These are phyloP conservation scores for Tangara arthus DNA, from an alignment of 2,797 vertebrate species.

Conservation along the genomic window DNA sequence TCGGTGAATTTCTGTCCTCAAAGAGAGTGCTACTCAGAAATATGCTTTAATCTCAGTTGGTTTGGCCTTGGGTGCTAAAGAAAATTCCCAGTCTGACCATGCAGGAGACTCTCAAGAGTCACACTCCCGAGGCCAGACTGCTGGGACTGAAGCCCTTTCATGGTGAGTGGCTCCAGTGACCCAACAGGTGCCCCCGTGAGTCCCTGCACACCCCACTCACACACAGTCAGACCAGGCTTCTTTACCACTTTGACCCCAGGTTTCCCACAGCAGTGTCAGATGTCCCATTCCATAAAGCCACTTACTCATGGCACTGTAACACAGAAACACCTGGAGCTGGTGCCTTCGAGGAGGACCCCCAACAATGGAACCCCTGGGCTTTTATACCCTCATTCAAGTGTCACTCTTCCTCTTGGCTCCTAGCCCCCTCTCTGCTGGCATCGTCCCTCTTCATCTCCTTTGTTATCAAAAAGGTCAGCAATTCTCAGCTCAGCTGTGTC, in stretches of 20 bases:
- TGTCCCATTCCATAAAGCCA: not conserved
- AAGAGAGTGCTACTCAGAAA: not conserved
- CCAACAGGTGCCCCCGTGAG: not conserved
- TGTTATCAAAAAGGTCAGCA: not conserved
- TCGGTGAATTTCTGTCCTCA: not conserved
- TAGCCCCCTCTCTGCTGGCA: not conserved
- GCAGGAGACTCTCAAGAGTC: not conserved
- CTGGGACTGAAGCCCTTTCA: not conserved
- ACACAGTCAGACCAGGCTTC: not conserved
- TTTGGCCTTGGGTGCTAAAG: not conserved
- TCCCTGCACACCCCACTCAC: not conserved
- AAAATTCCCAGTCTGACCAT: not conserved
- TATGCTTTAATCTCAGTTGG: not conserved
- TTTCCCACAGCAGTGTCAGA: not conserved
- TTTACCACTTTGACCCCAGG: not conserved
- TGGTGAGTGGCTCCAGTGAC: fast-evolving
- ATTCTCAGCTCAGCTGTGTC: not conserved
- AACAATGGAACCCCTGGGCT: not conserved
- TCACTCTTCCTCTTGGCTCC: not conserved
- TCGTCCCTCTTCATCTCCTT: not conserved
- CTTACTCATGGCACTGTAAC: not conserved
- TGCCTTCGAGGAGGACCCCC: not conserved
- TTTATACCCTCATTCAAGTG: not conserved
- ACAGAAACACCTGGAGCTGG: not conserved
- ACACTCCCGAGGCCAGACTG: not conserved